These are phyloP conservation scores for Sialia sialis DNA, from an alignment of 2,113 vertebrate species.

Conservation along the genomic window DNA sequence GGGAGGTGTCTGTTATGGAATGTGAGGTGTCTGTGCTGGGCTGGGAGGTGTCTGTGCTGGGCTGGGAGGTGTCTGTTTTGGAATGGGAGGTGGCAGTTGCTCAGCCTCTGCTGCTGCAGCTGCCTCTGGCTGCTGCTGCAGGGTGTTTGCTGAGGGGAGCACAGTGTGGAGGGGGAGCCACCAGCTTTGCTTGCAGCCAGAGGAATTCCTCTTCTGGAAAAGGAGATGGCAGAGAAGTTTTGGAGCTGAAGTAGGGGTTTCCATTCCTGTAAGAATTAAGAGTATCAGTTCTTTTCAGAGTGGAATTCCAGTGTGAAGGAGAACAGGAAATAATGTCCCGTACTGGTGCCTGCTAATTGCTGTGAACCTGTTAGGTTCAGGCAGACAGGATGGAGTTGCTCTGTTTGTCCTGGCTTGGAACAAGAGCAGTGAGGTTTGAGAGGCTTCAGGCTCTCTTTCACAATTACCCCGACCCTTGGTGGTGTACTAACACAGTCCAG, in stretches of 20 bases:
- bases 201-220: not conserved
- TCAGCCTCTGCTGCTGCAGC: not conserved
- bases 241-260: not conserved
- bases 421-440: not conserved
- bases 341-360: not conserved
- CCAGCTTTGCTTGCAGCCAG: not conserved
- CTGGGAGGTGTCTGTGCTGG: accelerated
- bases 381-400: not conserved
- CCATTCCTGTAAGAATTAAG: not conserved
- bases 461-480: not conserved
- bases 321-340: not conserved
- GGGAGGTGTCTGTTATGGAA: too few relatives aligned
- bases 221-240: not conserved
- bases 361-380: not conserved
- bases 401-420: not conserved
- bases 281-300: not conserved
- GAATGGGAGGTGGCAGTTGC: not conserved
- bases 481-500: not conserved
- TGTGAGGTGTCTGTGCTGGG: too few relatives aligned
- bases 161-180: not conserved
- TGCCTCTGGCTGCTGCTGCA: not conserved
- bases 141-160: not conserved
- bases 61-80: too few relatives aligned
- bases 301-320: not conserved
- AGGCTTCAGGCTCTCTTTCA: not conserved